These are phyloP conservation scores for Herminia tarsipennalis DNA, from an alignment of 2,888 invertebrate species.

Conservation along the genomic window DNA sequence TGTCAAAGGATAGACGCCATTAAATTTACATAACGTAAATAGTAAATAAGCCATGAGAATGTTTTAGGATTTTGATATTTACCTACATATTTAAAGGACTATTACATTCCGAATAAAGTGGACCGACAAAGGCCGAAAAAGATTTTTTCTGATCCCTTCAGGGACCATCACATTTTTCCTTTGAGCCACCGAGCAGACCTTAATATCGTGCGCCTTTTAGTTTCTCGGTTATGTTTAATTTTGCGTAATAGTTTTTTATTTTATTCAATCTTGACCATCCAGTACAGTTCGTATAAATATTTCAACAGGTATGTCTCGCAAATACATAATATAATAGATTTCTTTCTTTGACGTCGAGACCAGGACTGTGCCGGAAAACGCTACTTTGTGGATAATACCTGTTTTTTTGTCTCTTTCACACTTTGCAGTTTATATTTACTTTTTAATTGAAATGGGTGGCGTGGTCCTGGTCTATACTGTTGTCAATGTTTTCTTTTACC, in stretches of 20 bases:
- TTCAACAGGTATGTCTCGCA: too few relatives aligned
- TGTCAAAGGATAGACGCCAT: conserved; percentile 11
- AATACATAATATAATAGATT: not conserved
- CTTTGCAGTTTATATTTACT: too few relatives aligned
- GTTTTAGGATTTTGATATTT: conserved; percentile 40
- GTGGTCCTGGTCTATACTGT: too few relatives aligned
- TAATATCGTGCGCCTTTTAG: conserved; percentile 49
- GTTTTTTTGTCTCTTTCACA: too few relatives aligned
- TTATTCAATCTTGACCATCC: conserved; percentile 45
- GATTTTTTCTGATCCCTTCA: conserved; percentile 52
- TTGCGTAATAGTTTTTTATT: conserved; percentile 30
- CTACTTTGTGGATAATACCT: too few relatives aligned
- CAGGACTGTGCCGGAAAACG: too few relatives aligned
- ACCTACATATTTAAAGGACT: conserved; percentile 50
- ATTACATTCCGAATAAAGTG: conserved; percentile 56
- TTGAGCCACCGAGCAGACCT: conserved; percentile 52
- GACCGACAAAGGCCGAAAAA: conserved; percentile 47
- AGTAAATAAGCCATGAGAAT: conserved; percentile 33
- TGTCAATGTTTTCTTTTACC: too few relatives aligned
- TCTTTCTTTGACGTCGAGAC: not conserved
- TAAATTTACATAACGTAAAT: conserved; percentile 20
- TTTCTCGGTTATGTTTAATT: conserved; percentile 45
- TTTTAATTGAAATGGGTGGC: too few relatives aligned
- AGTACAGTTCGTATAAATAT: conserved; percentile 47
- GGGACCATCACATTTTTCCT: conserved; percentile 58